Conservation (phyloP, 37 sponge, comb jelly and placozoan genomes). For the Oopsacas minuta region DNA sequence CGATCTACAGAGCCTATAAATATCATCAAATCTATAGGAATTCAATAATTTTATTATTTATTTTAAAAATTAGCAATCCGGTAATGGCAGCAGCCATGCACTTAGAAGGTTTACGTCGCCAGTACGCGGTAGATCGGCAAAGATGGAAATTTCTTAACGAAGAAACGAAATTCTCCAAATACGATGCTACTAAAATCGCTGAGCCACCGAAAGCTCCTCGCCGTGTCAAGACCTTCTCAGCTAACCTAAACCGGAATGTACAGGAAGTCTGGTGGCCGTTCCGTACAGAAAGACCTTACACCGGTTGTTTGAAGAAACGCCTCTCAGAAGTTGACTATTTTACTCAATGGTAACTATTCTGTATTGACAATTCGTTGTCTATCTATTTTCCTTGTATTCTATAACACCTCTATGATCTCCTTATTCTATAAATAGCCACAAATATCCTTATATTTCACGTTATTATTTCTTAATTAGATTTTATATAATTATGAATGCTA, state of each 20-base stretch:
- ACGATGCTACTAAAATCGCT: not conserved
- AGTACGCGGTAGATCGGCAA: not conserved
- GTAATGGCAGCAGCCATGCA: not conserved
- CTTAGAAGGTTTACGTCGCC: not conserved
- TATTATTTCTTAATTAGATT: no score
- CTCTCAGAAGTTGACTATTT: not conserved
- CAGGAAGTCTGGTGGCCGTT: not conserved
- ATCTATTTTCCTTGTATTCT: not conserved
- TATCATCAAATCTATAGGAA: not conserved
- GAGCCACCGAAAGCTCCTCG: not conserved
- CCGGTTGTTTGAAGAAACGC: slow-evolving; percentile 1
- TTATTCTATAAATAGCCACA: not conserved
- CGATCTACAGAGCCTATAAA: not conserved
- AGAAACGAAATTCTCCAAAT: not conserved
- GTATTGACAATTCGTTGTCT: not conserved
- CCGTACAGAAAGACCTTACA: not conserved
- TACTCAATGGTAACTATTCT: not conserved
- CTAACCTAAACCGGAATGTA: not conserved
- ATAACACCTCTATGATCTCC: not conserved
- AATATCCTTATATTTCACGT: not conserved
- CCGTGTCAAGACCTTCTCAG: not conserved
- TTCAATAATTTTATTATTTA: not conserved
- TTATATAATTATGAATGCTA: not conserved
- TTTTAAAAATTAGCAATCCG: not conserved
- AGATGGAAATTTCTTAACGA: not conserved